A percentile compares a stretch with the other conserved stretches of the same genome.
These are phyloP conservation scores for Scolanthus callimorphus DNA, from an alignment of 92 coral and sea anemone genomes.

Conservation along the genomic window DNA sequence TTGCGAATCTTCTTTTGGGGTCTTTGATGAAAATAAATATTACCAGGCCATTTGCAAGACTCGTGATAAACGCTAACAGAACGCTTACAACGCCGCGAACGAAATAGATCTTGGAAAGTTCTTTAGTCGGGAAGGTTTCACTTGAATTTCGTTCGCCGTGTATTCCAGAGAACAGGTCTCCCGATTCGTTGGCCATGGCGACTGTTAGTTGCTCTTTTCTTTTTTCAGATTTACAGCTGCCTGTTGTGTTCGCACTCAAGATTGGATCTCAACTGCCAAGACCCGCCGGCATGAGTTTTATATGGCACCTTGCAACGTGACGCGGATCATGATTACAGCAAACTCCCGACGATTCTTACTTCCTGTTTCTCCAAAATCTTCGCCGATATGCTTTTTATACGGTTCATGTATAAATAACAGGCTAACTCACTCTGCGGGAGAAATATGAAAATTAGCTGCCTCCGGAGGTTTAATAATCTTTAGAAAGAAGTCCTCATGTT, in stretches of 20 bases:
- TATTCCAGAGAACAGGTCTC: neutral
- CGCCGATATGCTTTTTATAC: no score
- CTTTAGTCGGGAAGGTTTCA: neutral
- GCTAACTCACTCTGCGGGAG: neutral
- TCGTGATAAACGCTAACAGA: conserved; percentile 45
- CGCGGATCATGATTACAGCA: neutral
- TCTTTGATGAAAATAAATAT: conserved; percentile 41
- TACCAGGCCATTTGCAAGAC: conserved; percentile 63
- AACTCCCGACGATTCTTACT: neutral
- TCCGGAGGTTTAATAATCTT: no score
- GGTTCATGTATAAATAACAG: no score
- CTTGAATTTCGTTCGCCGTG: neutral
- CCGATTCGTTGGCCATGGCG: conserved; percentile 7
- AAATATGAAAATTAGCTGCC: neutral
- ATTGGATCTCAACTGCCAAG: neutral
- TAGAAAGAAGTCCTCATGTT: no score
- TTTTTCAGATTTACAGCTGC: neutral
- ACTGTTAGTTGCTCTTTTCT: no score
- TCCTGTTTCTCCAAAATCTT: neutral
- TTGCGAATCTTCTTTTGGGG: conserved; percentile 52
- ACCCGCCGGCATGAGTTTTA: neutral
- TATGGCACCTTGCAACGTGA: neutral
- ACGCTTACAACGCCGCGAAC: conserved; percentile 49
- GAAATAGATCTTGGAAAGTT: conserved; percentile 27
- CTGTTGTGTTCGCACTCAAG: neutral